These are phyloP conservation scores for Melipona beecheii DNA, from an alignment of 2,888 invertebrate genomes.

Conservation along the genomic window DNA sequence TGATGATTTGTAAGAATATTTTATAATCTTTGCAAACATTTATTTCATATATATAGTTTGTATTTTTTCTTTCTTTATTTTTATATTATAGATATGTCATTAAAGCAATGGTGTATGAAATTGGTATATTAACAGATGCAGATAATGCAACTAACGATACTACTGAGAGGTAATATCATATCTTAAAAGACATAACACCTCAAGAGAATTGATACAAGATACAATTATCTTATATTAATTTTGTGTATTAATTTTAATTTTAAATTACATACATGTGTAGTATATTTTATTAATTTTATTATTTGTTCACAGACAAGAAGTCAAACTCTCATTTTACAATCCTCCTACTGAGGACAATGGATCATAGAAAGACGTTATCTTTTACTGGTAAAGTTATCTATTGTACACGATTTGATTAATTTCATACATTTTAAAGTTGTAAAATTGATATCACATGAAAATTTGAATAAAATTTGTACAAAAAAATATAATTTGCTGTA, in stretches of 20 bases:
- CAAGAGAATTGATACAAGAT: not conserved
- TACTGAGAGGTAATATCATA: constrained; percentile 76
- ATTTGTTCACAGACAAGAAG: constrained; percentile 52
- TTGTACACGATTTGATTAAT: not conserved
- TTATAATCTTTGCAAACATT: not conserved
- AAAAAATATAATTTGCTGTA: constrained; percentile 2
- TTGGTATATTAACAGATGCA: constrained; percentile 86
- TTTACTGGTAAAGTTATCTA: not conserved
- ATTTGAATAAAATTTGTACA: not conserved
- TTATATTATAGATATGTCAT: constrained; percentile 85
- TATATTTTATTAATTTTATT: not conserved
- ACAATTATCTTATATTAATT: not conserved
- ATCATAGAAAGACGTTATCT: not conserved
- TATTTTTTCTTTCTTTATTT: not conserved
- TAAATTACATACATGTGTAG: not conserved
- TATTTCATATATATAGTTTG: not conserved
- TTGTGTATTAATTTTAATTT: not conserved
- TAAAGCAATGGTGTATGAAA: constrained; percentile 86
- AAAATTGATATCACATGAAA: not conserved
- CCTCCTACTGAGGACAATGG: constrained; percentile 34
- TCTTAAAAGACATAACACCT: not conserved
- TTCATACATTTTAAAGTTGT: not conserved
- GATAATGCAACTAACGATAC: constrained; percentile 82
- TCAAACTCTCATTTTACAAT: constrained; percentile 64
- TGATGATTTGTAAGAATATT: constrained; percentile 55